A percentile compares a stretch with the other conserved stretches of the same genome.
Conservation (phyloP, 2,888 invertebrate species). For the Drosophila suboccidentalis region DNA sequence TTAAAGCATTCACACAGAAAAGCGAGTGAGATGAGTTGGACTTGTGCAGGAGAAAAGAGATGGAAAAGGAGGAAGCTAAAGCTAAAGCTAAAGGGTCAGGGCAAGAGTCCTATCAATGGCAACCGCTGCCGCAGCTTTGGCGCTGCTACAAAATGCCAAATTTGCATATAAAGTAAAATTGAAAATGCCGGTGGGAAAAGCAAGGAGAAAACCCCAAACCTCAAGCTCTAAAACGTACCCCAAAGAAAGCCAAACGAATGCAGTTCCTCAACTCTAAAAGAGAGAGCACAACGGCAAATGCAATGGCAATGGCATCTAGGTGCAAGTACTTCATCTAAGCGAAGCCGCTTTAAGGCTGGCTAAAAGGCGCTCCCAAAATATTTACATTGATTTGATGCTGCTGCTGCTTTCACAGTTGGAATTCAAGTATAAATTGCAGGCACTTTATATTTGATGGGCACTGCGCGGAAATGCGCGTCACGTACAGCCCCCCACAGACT, state of each 20-base stretch:
- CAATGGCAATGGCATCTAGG: constrained; percentile 23
- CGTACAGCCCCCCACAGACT: constrained; percentile 63
- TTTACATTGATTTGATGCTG: constrained; percentile 73
- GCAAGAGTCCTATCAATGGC: constrained; percentile 67
- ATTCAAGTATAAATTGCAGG: constrained; percentile 76
- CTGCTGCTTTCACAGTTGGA: constrained; percentile 41
- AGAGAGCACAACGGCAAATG: constrained; percentile 25
- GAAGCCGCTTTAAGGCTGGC: constrained; percentile 44
- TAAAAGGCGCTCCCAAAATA: constrained; percentile 69
- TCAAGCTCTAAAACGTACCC: constrained; percentile 49
- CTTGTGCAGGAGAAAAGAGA: neutral
- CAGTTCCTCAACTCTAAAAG: constrained; percentile 33
- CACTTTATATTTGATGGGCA: constrained; percentile 78
- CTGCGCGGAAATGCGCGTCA: constrained; percentile 73
- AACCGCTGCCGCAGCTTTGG: constrained; percentile 44
- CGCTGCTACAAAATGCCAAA: constrained; percentile 74
- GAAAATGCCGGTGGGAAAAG: constrained; percentile 73
- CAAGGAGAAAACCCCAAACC: constrained; percentile 47
- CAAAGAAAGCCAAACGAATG: constrained; percentile 57
- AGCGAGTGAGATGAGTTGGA: constrained; percentile 10
- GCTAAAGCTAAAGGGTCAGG: constrained; percentile 29
- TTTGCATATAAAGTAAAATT: constrained; percentile 82
- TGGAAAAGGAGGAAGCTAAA: neutral
- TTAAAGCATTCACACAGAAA: constrained; percentile 55
- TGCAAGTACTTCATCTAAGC: constrained; percentile 44